Conservation (phyloP, 2,888 invertebrate genomes). For the Erebia aethiops region DNA sequence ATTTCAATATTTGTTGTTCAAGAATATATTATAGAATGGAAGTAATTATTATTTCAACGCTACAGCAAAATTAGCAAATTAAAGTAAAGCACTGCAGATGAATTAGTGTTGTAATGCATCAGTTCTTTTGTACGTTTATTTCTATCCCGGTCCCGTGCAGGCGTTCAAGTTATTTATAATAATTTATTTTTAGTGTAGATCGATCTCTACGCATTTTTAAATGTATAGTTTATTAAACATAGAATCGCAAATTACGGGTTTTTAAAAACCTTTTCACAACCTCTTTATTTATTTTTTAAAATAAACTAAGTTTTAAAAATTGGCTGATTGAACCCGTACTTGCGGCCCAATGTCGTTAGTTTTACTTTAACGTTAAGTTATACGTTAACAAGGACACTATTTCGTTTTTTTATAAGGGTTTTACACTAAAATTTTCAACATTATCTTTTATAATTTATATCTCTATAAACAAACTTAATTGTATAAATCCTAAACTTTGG, state of each 20-base stretch:
- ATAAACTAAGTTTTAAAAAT: constrained; percentile 74
- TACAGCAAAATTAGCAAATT: constrained; percentile 25
- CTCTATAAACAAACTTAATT: constrained; percentile 75
- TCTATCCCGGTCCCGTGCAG: constrained; percentile 72
- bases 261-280: constrained; percentile 76
- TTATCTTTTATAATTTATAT: constrained; percentile 67
- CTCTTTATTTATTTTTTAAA: constrained; percentile 60
- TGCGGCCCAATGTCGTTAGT: constrained; percentile 56
- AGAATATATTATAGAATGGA: neutral
- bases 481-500: constrained; percentile 76
- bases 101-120: constrained; percentile 46
- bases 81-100: constrained; percentile 46
- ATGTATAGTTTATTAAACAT: constrained; percentile 66
- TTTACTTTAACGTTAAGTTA: constrained; percentile 66
- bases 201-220: constrained; percentile 62
- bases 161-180: constrained; percentile 55
- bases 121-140: constrained; percentile 63
- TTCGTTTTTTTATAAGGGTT: constrained; percentile 72
- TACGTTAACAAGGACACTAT: constrained; percentile 76
- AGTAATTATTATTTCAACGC: constrained; percentile 16
- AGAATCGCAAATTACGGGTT: constrained; percentile 64
- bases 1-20: neutral
- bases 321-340: constrained; percentile 68
- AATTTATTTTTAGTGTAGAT: constrained; percentile 63
- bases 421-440: constrained; percentile 72